A percentile compares a stretch with the other conserved stretches of the same genome.
Conservation (phyloP, 2,797 vertebrate species). For the Glyptemys insculpta region DNA sequence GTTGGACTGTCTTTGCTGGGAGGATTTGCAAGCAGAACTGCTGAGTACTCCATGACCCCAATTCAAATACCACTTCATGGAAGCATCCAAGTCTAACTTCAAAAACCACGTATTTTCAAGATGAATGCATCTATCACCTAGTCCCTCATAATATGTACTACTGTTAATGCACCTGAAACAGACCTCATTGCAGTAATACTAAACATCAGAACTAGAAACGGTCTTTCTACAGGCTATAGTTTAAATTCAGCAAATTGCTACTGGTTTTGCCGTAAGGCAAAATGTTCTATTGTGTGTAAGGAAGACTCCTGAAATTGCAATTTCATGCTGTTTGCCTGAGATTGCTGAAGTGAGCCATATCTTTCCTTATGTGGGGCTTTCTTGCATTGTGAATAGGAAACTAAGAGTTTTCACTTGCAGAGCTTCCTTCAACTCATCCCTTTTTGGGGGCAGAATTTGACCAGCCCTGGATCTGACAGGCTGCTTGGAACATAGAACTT, state of each 20-base stretch:
- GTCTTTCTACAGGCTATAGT: neutral
- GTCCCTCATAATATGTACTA: slow-evolving; percentile 9
- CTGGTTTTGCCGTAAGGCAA: neutral
- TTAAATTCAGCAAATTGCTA: neutral
- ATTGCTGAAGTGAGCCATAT: neutral
- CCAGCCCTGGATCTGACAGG: neutral
- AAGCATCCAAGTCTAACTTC: slow-evolving; percentile 16
- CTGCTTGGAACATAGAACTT: neutral
- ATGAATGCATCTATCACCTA: neutral
- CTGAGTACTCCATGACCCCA: slow-evolving; percentile 25
- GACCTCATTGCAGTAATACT: neutral
- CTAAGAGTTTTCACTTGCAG: neutral
- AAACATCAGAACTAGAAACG: neutral
- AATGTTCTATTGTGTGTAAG: neutral
- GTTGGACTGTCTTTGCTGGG: slow-evolving; percentile 22
- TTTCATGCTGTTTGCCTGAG: neutral
- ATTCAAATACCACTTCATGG: slow-evolving; percentile 35
- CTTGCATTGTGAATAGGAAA: neutral
- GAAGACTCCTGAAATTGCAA: neutral
- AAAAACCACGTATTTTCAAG: neutral
- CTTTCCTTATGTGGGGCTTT: neutral
- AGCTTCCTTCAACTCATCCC: neutral
- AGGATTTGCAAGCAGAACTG: slow-evolving; percentile 48
- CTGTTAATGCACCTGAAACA: slow-evolving; percentile 28
- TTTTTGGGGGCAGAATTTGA: neutral